Conservation (phyloP, 2,888 invertebrate species). For the Synergus japonicus region DNA sequence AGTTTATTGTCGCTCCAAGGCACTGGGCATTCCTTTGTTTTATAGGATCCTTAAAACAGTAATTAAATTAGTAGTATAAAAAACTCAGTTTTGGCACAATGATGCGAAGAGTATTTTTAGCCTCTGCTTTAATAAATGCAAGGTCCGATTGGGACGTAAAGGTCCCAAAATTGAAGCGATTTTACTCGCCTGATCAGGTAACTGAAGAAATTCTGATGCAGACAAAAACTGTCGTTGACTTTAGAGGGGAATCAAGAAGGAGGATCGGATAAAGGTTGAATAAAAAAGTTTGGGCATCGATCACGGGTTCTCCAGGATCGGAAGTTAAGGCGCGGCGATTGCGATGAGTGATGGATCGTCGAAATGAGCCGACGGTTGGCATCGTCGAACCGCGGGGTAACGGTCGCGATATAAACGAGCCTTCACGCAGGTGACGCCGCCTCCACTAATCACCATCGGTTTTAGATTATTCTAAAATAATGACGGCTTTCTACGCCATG, state of each 20-base stretch:
- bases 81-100: constrained; percentile 1
- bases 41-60: constrained; percentile 32
- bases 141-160: neutral
- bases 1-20: constrained; percentile 29
- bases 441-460: constrained; percentile 77
- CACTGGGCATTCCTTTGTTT: constrained; percentile 33
- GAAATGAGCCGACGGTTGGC: constrained; percentile 57
- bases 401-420: constrained; percentile 63
- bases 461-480: constrained; percentile 78
- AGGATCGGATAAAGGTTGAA: neutral
- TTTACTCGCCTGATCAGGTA: neutral
- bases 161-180: neutral
- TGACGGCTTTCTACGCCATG: constrained; percentile 69
- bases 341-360: constrained; percentile 71
- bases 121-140: neutral
- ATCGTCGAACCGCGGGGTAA: constrained; percentile 50
- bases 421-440: constrained; percentile 73
- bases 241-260: neutral
- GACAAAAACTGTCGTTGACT: neutral
- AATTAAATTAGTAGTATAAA: constrained; percentile 29
- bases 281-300: constrained; percentile 29
- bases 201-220: neutral
- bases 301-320: constrained; percentile 43
- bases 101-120: constrained; percentile 8
- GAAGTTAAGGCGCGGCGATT: constrained; percentile 54